Conservation (phyloP, 30 jellyfish, hydroid and myxozoan genomes). For the Pseudorhiza aurosa region DNA sequence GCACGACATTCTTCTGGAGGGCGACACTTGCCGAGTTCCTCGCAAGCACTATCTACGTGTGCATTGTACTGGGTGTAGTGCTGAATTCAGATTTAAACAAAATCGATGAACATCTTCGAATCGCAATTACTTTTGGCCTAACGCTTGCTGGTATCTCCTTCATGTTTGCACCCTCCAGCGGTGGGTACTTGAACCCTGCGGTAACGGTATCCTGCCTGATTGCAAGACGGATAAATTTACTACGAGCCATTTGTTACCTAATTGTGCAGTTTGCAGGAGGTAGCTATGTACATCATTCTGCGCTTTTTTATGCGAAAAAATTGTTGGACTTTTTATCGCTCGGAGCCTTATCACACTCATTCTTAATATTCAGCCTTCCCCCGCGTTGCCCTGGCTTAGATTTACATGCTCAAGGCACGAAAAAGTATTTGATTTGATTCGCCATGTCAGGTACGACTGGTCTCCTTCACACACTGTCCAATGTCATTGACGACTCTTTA, state of each 20-base stretch:
- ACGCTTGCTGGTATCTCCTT: constrained; percentile 51
- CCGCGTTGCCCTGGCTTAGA: no score
- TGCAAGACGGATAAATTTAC: constrained; percentile 37
- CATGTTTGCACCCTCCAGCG: constrained; percentile 59
- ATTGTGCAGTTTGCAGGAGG: constrained; percentile 80
- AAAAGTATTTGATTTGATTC: no score
- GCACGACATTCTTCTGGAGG: constrained; percentile 67
- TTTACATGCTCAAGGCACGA: no score
- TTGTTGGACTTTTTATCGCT: no score
- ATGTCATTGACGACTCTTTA: no score
- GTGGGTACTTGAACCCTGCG: constrained; percentile 79
- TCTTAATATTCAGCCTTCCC: no score
- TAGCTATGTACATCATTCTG: constrained; percentile 1
- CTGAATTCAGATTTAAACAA: constrained; percentile 34
- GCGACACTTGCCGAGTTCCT: constrained; percentile 76
- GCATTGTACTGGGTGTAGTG: constrained; percentile 38
- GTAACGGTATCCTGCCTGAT: constrained; percentile 46
- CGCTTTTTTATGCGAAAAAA: no score
- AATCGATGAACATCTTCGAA: constrained; percentile 30
- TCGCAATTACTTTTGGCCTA: constrained; percentile 67
- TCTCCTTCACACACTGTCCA: no score
- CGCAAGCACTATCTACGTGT: constrained; percentile 37
- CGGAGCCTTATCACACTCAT: no score
- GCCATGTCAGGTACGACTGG: no score
- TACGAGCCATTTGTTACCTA: constrained; percentile 30